phyloP scores from a whole-genome alignment of 2,888 invertebrate species.

The Prosopocoilus inquinatus region DNA sequence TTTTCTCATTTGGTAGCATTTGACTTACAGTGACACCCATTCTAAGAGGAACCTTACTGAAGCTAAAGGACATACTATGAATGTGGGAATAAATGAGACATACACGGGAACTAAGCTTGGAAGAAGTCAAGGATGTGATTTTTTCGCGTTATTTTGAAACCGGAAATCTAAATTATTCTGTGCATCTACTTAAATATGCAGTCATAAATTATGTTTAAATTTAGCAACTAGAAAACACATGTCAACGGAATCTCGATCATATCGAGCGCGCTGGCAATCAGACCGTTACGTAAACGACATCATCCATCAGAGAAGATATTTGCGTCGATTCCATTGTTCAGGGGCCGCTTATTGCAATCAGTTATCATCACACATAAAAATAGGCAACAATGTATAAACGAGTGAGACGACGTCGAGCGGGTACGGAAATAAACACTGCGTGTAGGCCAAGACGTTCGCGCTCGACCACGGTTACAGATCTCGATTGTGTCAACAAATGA shows the following conservation, averaged over 20 bases:
- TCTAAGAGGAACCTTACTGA: not conserved
- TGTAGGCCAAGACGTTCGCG: not conserved
- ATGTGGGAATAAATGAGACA: not conserved
- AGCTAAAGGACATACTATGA: not conserved
- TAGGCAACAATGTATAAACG: slow-evolving; percentile 26
- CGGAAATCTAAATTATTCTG: too few relatives aligned
- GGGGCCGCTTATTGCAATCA: not conserved
- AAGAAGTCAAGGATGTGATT: too few relatives aligned
- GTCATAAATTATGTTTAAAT: slow-evolving; percentile 1
- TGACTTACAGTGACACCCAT: too few relatives aligned
- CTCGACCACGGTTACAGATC: not conserved
- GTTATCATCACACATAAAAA: slow-evolving; percentile 26
- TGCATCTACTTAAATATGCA: too few relatives aligned
- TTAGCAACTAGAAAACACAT: not conserved
- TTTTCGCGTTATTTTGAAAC: too few relatives aligned
- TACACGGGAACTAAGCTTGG: too few relatives aligned
- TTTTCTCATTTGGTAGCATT: too few relatives aligned
- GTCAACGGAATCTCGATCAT: not conserved
- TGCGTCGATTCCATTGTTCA: not conserved
- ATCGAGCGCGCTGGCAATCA: not conserved
- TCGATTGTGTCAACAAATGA: slow-evolving; percentile 13
- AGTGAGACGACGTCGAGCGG: slow-evolving; percentile 6
- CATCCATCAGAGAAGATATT: not conserved
- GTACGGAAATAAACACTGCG: slow-evolving; percentile 28
- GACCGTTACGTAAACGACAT: not conserved